A percentile compares a stretch with the other conserved stretches of the same genome.
These are phyloP conservation scores for Pentalonia nigronervosa DNA, from an alignment of 1,140 invertebrate genomes.

Conservation along the genomic window DNA sequence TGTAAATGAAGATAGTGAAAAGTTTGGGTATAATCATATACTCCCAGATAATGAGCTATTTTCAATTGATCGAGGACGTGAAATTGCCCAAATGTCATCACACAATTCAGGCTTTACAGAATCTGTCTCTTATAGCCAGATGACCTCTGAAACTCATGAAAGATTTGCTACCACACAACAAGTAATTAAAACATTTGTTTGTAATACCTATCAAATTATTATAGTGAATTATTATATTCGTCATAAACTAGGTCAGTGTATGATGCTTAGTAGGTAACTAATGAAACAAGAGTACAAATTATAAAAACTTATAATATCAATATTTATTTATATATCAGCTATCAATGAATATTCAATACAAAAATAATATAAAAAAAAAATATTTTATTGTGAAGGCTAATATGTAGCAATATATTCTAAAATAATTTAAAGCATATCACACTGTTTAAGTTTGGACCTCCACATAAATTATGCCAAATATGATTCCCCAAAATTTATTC, in stretches of 20 bases:
- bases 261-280: neutral
- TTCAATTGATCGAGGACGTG: conserved; percentile 13
- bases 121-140: neutral
- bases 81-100: conserved; percentile 1
- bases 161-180: conserved; percentile 23
- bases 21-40: neutral
- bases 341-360: neutral
- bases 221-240: neutral
- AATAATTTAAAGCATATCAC: neutral
- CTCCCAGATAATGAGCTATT: neutral
- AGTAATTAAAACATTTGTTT: neutral
- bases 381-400: too few species aligned
- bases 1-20: neutral
- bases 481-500: too few species aligned
- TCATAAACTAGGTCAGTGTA: neutral
- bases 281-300: neutral
- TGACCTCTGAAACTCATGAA: neutral
- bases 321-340: neutral
- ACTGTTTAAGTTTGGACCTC: too few species aligned
- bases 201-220: neutral
- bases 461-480: too few species aligned
- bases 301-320: neutral
- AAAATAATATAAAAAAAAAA: neutral
- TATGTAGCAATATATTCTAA: neutral
- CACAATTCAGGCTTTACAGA: neutral